Evolutionary conservation across 2,797 vertebrate species (phyloP), one percentile per base, ranked within the genome.

Genomic region (Coilia nasus): DNA sequence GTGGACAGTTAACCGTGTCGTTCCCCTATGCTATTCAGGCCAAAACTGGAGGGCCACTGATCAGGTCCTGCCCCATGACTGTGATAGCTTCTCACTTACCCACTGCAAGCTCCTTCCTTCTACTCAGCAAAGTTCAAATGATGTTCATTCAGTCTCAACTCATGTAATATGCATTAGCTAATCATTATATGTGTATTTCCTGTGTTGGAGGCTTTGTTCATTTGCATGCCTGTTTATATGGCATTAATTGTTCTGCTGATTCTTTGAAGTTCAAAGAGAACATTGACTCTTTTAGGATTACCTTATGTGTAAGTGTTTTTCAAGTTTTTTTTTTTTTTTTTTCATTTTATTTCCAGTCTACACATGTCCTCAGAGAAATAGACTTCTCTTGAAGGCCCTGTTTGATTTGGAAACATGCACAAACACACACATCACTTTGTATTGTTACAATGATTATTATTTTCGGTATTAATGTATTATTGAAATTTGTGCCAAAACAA

Each of bases 201-300:
- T 92, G 67, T 64, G 87, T 94, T 93, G 89, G 90, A 93, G 86
- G 92, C 85, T 85, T 86, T 57, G 81, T 83, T 87, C 71, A 83
- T 94, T 92, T 91, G 89, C 83, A 75, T 82, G 82, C 23, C 84
- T 85, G 84, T 90, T 78, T 92, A 88, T 91, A 91, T 91, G 89
- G 86, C 87, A 93, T 94, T 95, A 95, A 96, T 95, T 95, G 92
- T 94, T 92, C 89, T 92, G 89, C 88, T 86, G 87, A 87, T 94
- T 93, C 93, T 94, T 96, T 95, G 94, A 96, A 93, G 94, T 96
- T 95, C 94, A 96, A 95, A 96, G 94, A 90, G 91, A 91, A 93
- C 90, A 92, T 92, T 85, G 90, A 91, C 90, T 91, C 87, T 89
- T 95, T 95, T 93, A 89, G 93, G 92, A 94, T 94, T 94, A 94